Base-by-base conservation (phyloP, 2,113 vertebrate genomes). In the Takifugu bimaculatus region DNA sequence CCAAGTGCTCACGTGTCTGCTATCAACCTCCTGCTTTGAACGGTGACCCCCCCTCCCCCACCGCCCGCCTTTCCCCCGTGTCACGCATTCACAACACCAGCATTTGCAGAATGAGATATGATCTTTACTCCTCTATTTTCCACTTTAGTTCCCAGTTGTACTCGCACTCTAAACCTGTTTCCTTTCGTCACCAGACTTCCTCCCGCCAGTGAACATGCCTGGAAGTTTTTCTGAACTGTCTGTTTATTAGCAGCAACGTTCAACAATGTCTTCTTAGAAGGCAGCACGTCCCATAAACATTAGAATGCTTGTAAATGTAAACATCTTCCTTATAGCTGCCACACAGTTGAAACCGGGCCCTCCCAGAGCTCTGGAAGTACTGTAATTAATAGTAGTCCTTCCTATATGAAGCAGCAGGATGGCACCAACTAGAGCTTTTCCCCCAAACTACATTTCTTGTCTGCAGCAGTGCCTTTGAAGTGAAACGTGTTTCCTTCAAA, bases 1-100 rank as follows among this genome's bases (percentile, higher is more conserved):
- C 85, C 70, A 83, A 83, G 66, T 75, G 63, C 66, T 88, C 80
- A 81, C 59, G 58, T 82, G 84, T 70, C 50, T 7, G 42, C 77
- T 67, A 57, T 79, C 81, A 64, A 64, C 77, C 67, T 65, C 26
- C 57, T 65, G 69, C 67, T 65, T 65, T 58, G 68, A 82, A 78
- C 70, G 75, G 78, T 81, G 66, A 80, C 81, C 76, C 70, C 15
- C 14, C 4, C 26, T 56, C 52, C 20, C 20, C 20, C 20, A 20
- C 20, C 20, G 20, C 20, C 20, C 20, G 20, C 20, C 20, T 20
- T 20, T 20, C 42, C 50, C 10, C n/a, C 54, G 32, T 15, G 26
- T 61, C 26, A 53, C 26, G 60, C 26, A 68, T 29, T 35, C 39
- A 42, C 25, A 6, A 25, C 14, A 20, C 35, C 27, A 26, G 27